These are phyloP conservation scores for Yponomeuta plumbellus DNA, from an alignment of 2,888 invertebrate species.

Conservation along the genomic window DNA sequence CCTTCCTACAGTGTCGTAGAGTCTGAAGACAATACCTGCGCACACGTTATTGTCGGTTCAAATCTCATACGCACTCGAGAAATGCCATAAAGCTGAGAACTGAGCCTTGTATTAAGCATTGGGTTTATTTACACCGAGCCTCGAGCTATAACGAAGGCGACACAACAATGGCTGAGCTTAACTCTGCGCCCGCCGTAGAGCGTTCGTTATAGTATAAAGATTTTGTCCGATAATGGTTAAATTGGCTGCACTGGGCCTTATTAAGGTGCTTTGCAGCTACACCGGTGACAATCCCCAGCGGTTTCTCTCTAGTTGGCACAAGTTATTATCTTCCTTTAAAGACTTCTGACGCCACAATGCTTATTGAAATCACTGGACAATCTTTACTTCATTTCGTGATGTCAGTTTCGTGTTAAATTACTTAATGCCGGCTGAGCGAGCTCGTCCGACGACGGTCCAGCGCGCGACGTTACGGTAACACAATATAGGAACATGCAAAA, in stretches of 20 bases:
- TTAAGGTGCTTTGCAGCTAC: conserved; percentile 39
- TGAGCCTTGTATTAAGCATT: conserved; percentile 41
- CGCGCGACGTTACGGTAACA: conserved; percentile 35
- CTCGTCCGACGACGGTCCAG: conserved; percentile 28
- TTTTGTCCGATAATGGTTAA: conserved; percentile 60
- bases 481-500: conserved; percentile 54
- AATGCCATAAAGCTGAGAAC: conserved; percentile 43
- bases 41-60: conserved; percentile 1
- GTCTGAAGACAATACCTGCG: not conserved
- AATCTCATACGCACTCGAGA: conserved; percentile 5
- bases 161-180: conserved; percentile 59
- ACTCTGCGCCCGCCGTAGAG: conserved; percentile 28
- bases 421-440: conserved; percentile 52
- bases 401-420: conserved; percentile 47
- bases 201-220: conserved; percentile 41
- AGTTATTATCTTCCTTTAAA: conserved; percentile 15
- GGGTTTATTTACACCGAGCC: conserved; percentile 51
- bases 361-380: conserved; percentile 3
- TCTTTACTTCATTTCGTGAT: conserved; percentile 24
- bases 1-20: not conserved
- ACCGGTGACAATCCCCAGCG: conserved; percentile 38
- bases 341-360: conserved; percentile 16
- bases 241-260: conserved; percentile 53
- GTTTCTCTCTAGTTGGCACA: conserved; percentile 22
- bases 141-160: conserved; percentile 47